phyloP scores from a whole-genome alignment of 2,888 invertebrate species.

The Acleris emargana region DNA sequence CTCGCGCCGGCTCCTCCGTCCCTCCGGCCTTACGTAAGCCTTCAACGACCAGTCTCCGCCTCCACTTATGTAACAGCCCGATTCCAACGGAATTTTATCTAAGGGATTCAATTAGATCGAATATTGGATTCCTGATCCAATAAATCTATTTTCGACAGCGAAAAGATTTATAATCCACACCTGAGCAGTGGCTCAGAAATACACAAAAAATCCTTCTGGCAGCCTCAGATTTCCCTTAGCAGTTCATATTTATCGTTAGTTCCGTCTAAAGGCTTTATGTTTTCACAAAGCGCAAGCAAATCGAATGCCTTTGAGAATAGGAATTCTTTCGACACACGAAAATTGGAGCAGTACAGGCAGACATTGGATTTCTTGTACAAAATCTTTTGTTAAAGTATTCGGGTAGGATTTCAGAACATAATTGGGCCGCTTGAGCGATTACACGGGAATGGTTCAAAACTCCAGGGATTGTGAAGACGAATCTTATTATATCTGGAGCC shows the following conservation, averaged over 20 bases:
- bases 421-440: constrained; percentile 47
- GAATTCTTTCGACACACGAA: constrained; percentile 30
- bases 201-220: constrained; percentile 5
- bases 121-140: constrained; percentile 53
- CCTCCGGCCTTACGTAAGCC: constrained; percentile 73
- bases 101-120: constrained; percentile 55
- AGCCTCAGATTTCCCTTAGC: constrained; percentile 14
- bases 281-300: constrained; percentile 38
- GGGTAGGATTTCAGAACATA: constrained; percentile 4
- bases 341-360: neutral
- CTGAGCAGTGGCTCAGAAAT: constrained; percentile 3
- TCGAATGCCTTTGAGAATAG: constrained; percentile 41
- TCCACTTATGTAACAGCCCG: constrained; percentile 76
- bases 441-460: constrained; percentile 46
- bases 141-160: constrained; percentile 42
- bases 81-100: constrained; percentile 60
- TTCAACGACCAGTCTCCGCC: constrained; percentile 60
- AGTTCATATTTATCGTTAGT: constrained; percentile 30
- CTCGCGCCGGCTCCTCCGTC: constrained; percentile 6
- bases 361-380: constrained; percentile 1
- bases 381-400: constrained; percentile 11
- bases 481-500: constrained; percentile 12
- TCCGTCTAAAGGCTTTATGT: constrained; percentile 42
- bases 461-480: constrained; percentile 10
- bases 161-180: constrained; percentile 22